These are phyloP conservation scores for Rhodeus uyekii DNA, from an alignment of 2,797 vertebrate species.

Conservation along the genomic window DNA sequence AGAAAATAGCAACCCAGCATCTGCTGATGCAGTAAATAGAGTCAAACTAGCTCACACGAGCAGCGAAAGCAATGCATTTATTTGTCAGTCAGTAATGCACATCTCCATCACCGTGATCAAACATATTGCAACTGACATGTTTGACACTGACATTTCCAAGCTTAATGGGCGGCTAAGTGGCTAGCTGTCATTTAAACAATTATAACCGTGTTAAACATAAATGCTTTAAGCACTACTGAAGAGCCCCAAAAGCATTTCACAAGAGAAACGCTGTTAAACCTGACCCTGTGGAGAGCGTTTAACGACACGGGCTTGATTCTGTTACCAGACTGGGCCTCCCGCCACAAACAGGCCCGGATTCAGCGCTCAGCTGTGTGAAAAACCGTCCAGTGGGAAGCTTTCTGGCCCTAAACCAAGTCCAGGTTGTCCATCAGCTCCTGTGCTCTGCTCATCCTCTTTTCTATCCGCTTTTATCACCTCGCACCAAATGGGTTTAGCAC, in stretches of 20 bases:
- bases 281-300: constrained; percentile 3
- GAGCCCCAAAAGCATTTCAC: background rate
- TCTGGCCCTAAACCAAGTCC: background rate
- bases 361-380: background rate
- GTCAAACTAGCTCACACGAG: background rate
- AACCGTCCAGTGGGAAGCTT: background rate
- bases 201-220: background rate
- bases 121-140: constrained; percentile 3
- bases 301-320: background rate
- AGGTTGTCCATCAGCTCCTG: constrained; percentile 4
- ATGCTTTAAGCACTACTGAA: background rate
- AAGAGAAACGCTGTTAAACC: background rate
- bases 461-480: constrained; percentile 39
- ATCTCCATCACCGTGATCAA: background rate
- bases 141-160: background rate
- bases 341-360: background rate
- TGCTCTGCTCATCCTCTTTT: constrained; percentile 27
- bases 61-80: background rate
- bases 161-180: background rate
- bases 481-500: constrained; percentile 37
- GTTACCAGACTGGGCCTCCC: constrained; percentile 4
- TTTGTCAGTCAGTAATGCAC: background rate
- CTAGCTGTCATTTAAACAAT: constrained; percentile 12
- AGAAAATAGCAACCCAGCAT: background rate
- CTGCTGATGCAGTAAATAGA: background rate